Evolutionary conservation across 2,888 invertebrate species (phyloP).

Genomic region (Troglohyphantes excavatus): DNA sequence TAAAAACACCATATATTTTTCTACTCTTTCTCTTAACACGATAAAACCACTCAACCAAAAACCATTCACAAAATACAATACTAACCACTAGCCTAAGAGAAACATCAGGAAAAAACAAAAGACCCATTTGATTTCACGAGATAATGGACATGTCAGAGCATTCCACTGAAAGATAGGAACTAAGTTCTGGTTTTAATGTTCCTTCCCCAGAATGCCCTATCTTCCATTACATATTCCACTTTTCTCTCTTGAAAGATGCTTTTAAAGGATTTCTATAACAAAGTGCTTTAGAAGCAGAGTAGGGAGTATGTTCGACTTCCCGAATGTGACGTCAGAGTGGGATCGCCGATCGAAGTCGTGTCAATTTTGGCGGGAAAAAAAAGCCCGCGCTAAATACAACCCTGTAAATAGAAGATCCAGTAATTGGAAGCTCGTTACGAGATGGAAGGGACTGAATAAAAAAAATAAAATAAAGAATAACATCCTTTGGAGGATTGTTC

Average conservation of each 20-base stretch:
- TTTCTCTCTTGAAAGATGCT: background rate
- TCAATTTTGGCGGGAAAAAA: conserved; percentile 13
- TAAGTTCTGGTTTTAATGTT: conserved; percentile 16
- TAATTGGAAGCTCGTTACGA: conserved; percentile 49
- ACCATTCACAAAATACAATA: background rate
- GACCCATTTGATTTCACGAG: background rate
- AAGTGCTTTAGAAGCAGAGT: conserved; percentile 11
- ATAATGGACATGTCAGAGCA: background rate
- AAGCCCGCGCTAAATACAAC: background rate
- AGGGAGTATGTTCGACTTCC: background rate
- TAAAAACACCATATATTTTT: background rate
- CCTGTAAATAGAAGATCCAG: conserved; percentile 12
- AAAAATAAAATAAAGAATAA: background rate
- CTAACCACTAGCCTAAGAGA: background rate
- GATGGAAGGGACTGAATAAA: conserved; percentile 1
- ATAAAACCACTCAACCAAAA: background rate
- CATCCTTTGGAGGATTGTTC: background rate
- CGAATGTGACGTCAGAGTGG: conserved; percentile 1
- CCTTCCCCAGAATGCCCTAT: background rate
- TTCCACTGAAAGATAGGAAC: background rate
- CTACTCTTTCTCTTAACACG: background rate
- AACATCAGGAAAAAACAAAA: background rate
- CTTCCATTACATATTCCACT: background rate
- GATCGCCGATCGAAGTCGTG: conserved; percentile 8
- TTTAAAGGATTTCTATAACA: conserved; percentile 13